Conservation (phyloP, 2,888 invertebrate genomes). For the Dione juno region DNA sequence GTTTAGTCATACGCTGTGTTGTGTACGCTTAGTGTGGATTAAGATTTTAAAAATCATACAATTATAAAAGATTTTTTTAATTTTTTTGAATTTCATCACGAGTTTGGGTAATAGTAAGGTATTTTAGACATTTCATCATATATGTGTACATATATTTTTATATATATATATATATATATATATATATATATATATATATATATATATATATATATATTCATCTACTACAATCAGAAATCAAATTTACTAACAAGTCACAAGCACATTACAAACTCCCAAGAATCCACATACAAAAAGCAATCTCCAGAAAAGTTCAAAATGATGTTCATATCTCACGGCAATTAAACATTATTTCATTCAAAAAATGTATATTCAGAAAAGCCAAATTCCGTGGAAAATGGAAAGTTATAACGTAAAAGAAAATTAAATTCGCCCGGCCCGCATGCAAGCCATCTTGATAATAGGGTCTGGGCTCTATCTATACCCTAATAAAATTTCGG, state of each 20-base stretch:
- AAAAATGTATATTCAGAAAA: constrained; percentile 6
- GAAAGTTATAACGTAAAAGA: constrained; percentile 28
- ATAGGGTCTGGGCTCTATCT: constrained; percentile 28
- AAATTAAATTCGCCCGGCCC: constrained; percentile 37
- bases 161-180: too few relatives aligned
- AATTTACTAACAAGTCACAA: neutral
- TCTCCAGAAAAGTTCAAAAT: neutral
- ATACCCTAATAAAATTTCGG: neutral
- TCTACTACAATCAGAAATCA: neutral
- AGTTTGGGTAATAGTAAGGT: too few relatives aligned
- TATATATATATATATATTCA: too few relatives aligned
- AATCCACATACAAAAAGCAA: neutral
- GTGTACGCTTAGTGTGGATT: too few relatives aligned
- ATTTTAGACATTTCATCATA: too few relatives aligned
- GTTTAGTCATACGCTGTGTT: too few relatives aligned
- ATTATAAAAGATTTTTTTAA: too few relatives aligned
- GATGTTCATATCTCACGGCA: constrained; percentile 7
- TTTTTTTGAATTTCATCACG: too few relatives aligned
- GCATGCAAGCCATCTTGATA: constrained; percentile 33
- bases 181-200: too few relatives aligned
- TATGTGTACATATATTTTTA: too few relatives aligned
- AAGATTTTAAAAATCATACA: too few relatives aligned
- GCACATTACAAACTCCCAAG: neutral
- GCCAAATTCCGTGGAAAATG: constrained; percentile 16
- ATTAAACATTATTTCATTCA: neutral